Conservation (phyloP, 2,888 invertebrate species). For the Polydrusus tereticollis region DNA sequence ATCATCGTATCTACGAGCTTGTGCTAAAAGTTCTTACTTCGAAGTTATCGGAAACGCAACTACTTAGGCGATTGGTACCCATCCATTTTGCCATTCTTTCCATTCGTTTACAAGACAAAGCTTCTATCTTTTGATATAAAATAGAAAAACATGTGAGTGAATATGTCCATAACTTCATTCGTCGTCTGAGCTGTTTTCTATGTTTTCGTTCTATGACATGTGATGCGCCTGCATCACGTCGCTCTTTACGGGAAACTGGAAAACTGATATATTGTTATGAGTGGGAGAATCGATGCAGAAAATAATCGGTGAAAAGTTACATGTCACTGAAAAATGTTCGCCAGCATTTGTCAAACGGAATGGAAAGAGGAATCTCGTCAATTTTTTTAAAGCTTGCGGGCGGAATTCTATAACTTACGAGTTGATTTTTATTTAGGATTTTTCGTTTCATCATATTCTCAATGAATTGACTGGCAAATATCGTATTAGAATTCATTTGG, state of each 20-base stretch:
- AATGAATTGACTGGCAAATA: no score
- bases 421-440: no score
- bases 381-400: not conserved
- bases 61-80: not conserved
- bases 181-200: conserved; percentile 36
- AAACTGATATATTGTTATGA: conserved; percentile 23
- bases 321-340: not conserved
- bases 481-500: no score
- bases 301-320: conserved; percentile 7
- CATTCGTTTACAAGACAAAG: conserved; percentile 35
- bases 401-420: no score
- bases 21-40: no score
- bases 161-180: conserved; percentile 21
- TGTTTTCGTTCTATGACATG: conserved; percentile 31
- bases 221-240: conserved; percentile 23
- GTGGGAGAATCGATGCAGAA: conserved; percentile 13
- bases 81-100: conserved; percentile 5
- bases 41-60: not conserved
- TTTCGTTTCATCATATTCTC: no score
- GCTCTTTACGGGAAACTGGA: conserved; percentile 4
- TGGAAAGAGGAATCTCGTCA: not conserved
- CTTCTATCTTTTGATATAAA: conserved; percentile 33
- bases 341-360: not conserved
- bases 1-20: not conserved
- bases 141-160: conserved; percentile 22